Percentiles rank a stretch among this genome's conserved stretches.
These are phyloP conservation scores for Galbula dea DNA, from an alignment of 2,113 vertebrate genomes.

Conservation along the genomic window DNA sequence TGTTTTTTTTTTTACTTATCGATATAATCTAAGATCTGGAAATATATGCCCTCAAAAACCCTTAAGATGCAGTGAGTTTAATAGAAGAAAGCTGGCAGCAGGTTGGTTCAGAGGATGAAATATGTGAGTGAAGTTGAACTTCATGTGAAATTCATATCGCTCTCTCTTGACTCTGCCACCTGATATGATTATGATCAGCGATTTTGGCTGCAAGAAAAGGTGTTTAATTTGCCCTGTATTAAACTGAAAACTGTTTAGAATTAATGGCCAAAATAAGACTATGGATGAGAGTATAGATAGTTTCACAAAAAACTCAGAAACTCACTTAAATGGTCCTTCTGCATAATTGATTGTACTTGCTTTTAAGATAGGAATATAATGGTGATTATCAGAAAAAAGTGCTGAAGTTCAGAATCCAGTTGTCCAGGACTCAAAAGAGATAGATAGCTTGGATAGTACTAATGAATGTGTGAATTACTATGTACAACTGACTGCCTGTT, in stretches of 20 bases:
- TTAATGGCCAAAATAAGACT: neutral
- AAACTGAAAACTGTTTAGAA: neutral
- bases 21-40: neutral
- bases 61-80: neutral
- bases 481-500: neutral
- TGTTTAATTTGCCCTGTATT: neutral
- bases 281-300: neutral
- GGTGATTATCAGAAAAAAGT: neutral
- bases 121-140: neutral
- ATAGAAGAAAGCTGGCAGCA: neutral
- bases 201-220: neutral
- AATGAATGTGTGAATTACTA: neutral
- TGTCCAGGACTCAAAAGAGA: neutral
- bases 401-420: neutral
- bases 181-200: neutral
- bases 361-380: neutral
- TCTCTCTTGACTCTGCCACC: neutral
- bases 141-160: neutral
- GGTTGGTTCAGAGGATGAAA: neutral
- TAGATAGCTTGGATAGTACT: neutral
- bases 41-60: neutral
- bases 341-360: neutral
- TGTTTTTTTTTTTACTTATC: neutral
- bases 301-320: neutral
- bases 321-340: neutral